Percentiles rank a stretch among this genome's conserved stretches.
These are phyloP conservation scores for Poicephalus gulielmi DNA, from an alignment of 2,113 vertebrate genomes.

Conservation along the genomic window DNA sequence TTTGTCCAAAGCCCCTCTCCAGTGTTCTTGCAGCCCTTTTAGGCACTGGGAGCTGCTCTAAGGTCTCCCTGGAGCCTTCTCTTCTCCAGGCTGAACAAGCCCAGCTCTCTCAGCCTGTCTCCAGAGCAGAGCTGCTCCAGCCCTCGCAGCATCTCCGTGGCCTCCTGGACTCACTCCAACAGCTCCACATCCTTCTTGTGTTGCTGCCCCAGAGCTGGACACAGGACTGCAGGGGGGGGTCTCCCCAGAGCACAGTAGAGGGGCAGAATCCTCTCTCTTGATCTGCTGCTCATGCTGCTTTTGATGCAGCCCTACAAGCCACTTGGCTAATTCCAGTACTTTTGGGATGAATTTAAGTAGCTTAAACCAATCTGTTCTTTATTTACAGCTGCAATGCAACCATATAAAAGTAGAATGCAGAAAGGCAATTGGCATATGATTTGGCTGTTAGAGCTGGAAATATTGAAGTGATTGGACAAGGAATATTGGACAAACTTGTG, in stretches of 20 bases:
- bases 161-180: too few relatives aligned
- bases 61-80: background rate
- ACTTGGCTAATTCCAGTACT: background rate
- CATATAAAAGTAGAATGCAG: constrained; percentile 71
- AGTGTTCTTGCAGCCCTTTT: background rate
- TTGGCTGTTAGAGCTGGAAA: constrained; percentile 74
- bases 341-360: background rate
- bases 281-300: too few relatives aligned
- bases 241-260: too few relatives aligned
- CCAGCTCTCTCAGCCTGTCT: too few relatives aligned
- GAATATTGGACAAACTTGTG: constrained; percentile 41
- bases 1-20: background rate
- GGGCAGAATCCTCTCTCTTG: too few relatives aligned
- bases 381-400: constrained; percentile 80
- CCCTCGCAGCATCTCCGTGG: too few relatives aligned
- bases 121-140: too few relatives aligned
- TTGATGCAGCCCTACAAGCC: background rate
- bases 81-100: background rate
- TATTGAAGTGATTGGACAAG: constrained; percentile 61
- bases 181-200: too few relatives aligned
- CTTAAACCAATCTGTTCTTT: background rate
- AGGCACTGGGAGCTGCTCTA: background rate
- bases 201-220: too few relatives aligned
- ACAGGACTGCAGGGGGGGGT: too few relatives aligned
- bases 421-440: constrained; percentile 73